Evolutionary conservation across 2,113 vertebrate species (phyloP).

Genomic region (Neodontobutis hainanensis): DNA sequence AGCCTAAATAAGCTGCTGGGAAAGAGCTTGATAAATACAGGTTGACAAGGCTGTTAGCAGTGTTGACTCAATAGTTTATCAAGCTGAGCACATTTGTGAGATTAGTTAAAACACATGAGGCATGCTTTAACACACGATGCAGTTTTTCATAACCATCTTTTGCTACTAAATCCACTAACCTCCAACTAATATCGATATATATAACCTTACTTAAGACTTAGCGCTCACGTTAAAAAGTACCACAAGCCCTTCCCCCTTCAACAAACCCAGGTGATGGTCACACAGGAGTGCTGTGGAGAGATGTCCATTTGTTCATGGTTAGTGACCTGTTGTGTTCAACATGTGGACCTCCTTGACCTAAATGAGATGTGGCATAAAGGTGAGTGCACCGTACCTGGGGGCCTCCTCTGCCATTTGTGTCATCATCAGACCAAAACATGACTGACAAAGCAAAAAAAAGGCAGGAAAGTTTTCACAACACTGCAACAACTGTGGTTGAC

Average conservation of each 20-base stretch:
- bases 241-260: not conserved
- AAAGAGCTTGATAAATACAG: conserved; percentile 7
- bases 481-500: not conserved
- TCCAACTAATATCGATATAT: too few species aligned
- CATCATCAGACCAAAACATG: conserved; percentile 24
- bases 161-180: not conserved
- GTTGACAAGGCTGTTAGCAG: not conserved
- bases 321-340: conserved; percentile 46
- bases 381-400: conserved; percentile 61
- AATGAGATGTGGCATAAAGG: conserved; percentile 72
- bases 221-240: not conserved
- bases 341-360: conserved; percentile 43
- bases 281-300: conserved; percentile 11
- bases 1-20: conserved; percentile 14
- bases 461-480: conserved; percentile 24
- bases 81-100: not conserved
- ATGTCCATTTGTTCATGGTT: conserved; percentile 38
- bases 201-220: conserved; percentile 2
- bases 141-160: not conserved
- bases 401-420: conserved; percentile 58
- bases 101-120: not conserved
- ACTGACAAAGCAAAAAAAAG: conserved; percentile 19
- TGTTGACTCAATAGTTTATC: conserved; percentile 1
- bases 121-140: not conserved
- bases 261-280: conserved; percentile 4